Evolutionary conservation across 2,113 vertebrate species (phyloP), one percentile per base, ranked within the genome.

Genomic region (Paramisgurnus dabryanus): DNA sequence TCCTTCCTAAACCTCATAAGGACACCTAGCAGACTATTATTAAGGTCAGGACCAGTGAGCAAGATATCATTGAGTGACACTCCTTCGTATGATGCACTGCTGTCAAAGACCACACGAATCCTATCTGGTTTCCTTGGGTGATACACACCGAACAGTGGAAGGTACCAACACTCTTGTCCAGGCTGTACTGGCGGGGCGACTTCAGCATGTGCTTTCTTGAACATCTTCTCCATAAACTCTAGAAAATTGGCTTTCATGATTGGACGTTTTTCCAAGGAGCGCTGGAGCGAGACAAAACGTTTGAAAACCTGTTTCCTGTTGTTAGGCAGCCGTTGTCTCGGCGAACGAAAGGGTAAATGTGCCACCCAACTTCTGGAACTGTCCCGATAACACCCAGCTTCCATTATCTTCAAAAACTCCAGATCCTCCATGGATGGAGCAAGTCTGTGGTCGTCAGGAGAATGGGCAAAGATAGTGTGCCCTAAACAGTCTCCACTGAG

Each of bases 181-280:
- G 15, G 15, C 11, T 58, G 15, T 13, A 79, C 13, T 43, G 67
- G 68, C 17, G 43, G 68, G 7, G 78, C 27, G 5, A 75, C 63
- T 43, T 81, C 79, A 34, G 71, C 53, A 7, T 81, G 71, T 45
- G 15, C 39, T 9, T 75, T 81, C 17, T 40, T 13, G 18, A 81
- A n/a, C 63, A 75, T 81, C 12, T 81, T 81, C 49, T 45, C 79
- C 71, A 81, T 81, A 60, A 81, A 81, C 41, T 66, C 70, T 47
- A 81, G 7, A 50, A 65, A 80, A 41, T 67, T 11, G 6, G 3
- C 27, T 71, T 70, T 27, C 22, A 70, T 50, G 11, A 6, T 4
- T 49, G 67, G 67, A 34, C 18, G 2, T 27, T 50, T 69, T 69
- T 50, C 45, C 67, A 69, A 69, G 49, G n/a, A 47, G n/a, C 6